phyloP scores from a whole-genome alignment of 2,113 vertebrate genomes.

The Mastomys natalensis region DNA sequence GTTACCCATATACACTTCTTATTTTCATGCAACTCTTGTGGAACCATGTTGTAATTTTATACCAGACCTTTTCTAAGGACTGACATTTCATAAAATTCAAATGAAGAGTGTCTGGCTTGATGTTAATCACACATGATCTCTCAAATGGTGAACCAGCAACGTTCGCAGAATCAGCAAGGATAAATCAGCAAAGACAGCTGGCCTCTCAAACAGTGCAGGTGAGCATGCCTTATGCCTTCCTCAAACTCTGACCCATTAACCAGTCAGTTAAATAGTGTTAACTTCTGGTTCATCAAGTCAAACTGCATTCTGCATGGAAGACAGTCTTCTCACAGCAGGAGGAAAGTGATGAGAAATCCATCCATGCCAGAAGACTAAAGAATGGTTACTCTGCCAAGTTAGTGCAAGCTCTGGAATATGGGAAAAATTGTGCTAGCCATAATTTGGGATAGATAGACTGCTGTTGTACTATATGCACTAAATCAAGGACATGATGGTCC shows the following conservation, averaged over 20 bases:
- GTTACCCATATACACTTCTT: neutral
- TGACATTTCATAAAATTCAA: neutral
- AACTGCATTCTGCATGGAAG: accelerated
- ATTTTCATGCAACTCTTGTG: slow-evolving; percentile 17
- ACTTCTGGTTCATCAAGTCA: neutral
- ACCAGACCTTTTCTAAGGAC: neutral
- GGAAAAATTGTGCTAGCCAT: neutral
- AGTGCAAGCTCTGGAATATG: no score
- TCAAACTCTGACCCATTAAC: neutral
- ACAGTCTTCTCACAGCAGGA: neutral
- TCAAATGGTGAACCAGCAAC: neutral
- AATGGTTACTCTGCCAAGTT: neutral
- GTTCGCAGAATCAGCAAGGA: neutral
- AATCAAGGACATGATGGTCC: neutral
- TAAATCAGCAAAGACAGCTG: neutral
- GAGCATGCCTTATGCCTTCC: neutral
- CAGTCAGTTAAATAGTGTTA: neutral
- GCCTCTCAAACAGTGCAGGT: neutral
- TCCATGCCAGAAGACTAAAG: neutral
- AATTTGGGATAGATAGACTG: neutral
- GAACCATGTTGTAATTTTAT: neutral
- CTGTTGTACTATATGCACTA: accelerated
- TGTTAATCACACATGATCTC: neutral
- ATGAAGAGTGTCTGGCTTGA: neutral
- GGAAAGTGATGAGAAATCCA: neutral